Percentiles rank a stretch among this genome's conserved stretches.
These are phyloP conservation scores for Helicoverpa zea DNA, from an alignment of 1,140 invertebrate species.

Conservation along the genomic window DNA sequence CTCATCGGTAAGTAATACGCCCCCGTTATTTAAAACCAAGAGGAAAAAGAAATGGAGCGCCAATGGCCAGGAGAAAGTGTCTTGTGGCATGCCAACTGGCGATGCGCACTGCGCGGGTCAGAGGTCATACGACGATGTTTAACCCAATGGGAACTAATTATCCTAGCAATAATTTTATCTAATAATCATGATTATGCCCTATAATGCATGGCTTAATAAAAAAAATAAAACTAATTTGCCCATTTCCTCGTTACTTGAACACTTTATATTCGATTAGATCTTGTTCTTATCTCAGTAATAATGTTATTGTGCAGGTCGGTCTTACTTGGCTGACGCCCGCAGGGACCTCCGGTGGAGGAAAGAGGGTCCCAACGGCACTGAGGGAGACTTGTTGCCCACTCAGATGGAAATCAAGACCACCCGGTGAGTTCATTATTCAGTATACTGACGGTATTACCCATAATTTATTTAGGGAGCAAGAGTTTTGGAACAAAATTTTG, in stretches of 20 bases:
- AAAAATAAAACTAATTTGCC: too few species aligned
- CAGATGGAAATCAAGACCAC: conserved; percentile 75
- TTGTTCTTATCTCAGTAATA: background rate
- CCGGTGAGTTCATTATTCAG: conserved; percentile 63
- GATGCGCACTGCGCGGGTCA: too few species aligned
- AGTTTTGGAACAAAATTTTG: too few species aligned
- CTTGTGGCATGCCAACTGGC: too few species aligned
- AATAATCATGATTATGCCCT: too few species aligned
- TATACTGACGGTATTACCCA: background rate
- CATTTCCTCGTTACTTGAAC: background rate
- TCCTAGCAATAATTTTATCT: too few species aligned
- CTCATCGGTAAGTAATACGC: conserved; percentile 88
- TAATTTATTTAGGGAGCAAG: background rate
- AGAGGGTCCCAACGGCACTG: conserved; percentile 86
- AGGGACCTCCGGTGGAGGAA: conserved; percentile 90
- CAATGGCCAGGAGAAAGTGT: conserved; percentile 2
- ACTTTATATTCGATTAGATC: background rate
- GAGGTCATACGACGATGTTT: too few species aligned
- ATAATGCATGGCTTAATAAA: background rate
- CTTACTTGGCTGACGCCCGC: conserved; percentile 90
- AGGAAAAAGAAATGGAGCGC: conserved; percentile 25
- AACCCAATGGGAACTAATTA: too few species aligned
- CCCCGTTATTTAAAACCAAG: background rate
- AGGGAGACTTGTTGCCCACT: conserved; percentile 73
- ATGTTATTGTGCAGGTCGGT: conserved; percentile 69